These are phyloP conservation scores for Poecilia picta DNA, from an alignment of 2,797 vertebrate genomes.

Conservation along the genomic window DNA sequence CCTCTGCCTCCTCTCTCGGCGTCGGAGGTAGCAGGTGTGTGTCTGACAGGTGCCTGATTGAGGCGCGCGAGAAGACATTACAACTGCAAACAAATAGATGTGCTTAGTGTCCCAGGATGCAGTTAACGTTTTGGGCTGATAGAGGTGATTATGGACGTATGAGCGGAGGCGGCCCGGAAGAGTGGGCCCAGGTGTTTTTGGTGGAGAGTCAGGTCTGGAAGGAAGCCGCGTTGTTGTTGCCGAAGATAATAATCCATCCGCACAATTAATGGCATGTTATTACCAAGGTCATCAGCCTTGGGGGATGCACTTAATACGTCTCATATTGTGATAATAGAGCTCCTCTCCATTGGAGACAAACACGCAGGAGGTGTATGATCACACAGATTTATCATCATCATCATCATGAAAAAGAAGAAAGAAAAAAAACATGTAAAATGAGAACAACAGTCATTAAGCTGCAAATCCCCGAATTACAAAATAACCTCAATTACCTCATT, in stretches of 20 bases:
- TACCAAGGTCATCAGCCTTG: constrained; percentile 69
- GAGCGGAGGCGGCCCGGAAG: constrained; percentile 60
- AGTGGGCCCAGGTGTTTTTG: constrained; percentile 77
- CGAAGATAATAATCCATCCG: constrained; percentile 70
- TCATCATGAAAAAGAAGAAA: no score
- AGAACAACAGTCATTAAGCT: constrained; percentile 40
- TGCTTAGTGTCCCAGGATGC: constrained; percentile 78
- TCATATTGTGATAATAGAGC: constrained; percentile 66
- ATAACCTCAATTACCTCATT: constrained; percentile 64
- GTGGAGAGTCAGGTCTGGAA: constrained; percentile 41
- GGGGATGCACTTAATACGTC: constrained; percentile 63
- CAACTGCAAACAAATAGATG: constrained; percentile 84
- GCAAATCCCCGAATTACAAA: constrained; percentile 63
- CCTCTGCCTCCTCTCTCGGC: constrained; percentile 71
- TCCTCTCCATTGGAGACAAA: constrained; percentile 53
- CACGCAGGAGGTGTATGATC: constrained; percentile 45
- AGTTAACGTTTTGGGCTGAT: constrained; percentile 79
- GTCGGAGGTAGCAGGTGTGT: constrained; percentile 79
- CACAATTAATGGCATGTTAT: constrained; percentile 76
- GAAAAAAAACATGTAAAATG: constrained; percentile 22
- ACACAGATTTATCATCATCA: constrained; percentile 61
- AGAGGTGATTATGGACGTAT: constrained; percentile 81
- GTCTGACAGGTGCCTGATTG: constrained; percentile 86
- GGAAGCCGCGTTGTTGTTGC: constrained; percentile 64
- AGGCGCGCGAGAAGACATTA: constrained; percentile 81